Evolutionary conservation across 1,140 invertebrate species (phyloP).

Genomic region (Drosophila nasuta): DNA sequence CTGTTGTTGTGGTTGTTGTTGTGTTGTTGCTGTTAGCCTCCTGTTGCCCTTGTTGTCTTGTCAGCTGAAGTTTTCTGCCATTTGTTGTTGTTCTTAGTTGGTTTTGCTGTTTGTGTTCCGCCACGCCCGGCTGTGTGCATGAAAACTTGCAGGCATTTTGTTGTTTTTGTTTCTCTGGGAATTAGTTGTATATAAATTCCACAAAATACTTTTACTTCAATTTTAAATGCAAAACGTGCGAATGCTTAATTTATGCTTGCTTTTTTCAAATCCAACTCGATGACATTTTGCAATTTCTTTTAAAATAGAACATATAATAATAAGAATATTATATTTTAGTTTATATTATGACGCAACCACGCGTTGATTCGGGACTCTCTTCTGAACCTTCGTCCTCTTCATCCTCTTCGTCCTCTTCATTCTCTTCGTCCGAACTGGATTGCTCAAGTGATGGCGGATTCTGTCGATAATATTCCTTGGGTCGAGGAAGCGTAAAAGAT

Average conservation of each 20-base stretch:
- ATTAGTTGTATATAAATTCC: conserved; percentile 68
- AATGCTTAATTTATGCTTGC: background rate
- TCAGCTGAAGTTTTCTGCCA: conserved; percentile 67
- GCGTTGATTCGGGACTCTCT: too few relatives aligned
- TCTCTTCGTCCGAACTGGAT: background rate
- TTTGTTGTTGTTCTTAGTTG: conserved; percentile 38
- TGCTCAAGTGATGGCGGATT: background rate
- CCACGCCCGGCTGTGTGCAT: conserved; percentile 48
- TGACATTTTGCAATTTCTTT: too few relatives aligned
- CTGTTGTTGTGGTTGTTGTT: background rate
- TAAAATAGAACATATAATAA: too few relatives aligned
- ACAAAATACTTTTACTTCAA: conserved; percentile 19
- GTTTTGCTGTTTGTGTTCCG: conserved; percentile 62
- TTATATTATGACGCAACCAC: too few relatives aligned
- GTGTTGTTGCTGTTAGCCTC: conserved; percentile 55
- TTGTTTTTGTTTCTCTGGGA: conserved; percentile 37
- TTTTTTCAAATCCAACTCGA: too few relatives aligned
- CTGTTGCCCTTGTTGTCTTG: conserved; percentile 75
- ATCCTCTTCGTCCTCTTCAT: background rate
- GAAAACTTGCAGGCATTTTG: conserved; percentile 65
- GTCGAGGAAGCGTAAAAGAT: background rate
- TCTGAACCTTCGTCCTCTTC: background rate
- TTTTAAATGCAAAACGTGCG: conserved; percentile 30
- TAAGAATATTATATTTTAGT: too few relatives aligned
- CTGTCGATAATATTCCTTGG: background rate